Evolutionary conservation across 2,113 vertebrate species (phyloP).

Genomic region (Poicephalus gulielmi): DNA sequence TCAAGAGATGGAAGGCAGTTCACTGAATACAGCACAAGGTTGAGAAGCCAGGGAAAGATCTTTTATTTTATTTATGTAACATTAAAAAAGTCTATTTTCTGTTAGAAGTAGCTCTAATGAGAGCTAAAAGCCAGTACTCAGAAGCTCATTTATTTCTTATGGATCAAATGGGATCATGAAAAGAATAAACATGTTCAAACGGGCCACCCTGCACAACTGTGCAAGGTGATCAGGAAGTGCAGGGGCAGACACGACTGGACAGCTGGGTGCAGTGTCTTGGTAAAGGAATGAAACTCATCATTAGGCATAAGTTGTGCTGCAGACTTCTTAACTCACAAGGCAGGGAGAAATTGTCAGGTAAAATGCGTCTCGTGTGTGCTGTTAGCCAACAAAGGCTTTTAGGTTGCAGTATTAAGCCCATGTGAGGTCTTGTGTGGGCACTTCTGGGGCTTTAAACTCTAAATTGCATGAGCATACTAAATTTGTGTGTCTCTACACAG

Average conservation of each 20-base stretch:
- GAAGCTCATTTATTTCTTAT: neutral
- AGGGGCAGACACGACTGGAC: neutral
- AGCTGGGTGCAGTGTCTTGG: neutral
- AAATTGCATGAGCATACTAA: constrained; percentile 30
- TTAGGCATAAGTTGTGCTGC: neutral
- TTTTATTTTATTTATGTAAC: neutral
- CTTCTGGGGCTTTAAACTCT: constrained; percentile 13
- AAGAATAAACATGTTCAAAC: neutral
- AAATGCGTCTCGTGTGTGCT: neutral
- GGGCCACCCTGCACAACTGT: neutral
- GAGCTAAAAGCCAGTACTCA: neutral
- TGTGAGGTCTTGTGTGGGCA: neutral
- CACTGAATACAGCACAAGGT: neutral
- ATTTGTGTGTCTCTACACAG: constrained; percentile 20
- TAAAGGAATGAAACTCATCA: neutral
- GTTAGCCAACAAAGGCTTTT: constrained; percentile 42
- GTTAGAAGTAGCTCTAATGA: neutral
- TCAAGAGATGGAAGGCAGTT: neutral
- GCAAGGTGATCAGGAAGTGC: neutral
- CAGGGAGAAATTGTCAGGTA: neutral
- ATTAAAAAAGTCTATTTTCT: neutral
- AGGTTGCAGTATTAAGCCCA: neutral
- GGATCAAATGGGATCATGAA: neutral
- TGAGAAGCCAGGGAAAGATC: neutral
- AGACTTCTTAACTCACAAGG: neutral